Conservation (phyloP, 2,797 vertebrate genomes). For the Uromys caudimaculatus region DNA sequence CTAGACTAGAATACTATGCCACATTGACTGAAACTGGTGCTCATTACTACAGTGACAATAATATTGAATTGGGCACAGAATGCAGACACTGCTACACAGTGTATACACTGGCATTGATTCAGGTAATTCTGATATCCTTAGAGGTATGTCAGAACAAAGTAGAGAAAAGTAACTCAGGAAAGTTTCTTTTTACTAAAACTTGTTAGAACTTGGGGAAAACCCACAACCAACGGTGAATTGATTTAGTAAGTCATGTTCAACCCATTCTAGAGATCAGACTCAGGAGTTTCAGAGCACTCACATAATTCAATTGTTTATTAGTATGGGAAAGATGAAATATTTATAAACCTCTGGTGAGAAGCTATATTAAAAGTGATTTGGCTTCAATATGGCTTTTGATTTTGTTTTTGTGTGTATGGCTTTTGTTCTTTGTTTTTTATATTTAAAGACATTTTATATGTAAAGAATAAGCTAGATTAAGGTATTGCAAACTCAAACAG, state of each 20-base stretch:
- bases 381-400: background rate
- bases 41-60: conserved; percentile 98
- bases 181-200: background rate
- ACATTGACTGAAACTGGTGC: conserved; percentile 99
- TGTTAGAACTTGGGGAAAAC: background rate
- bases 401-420: background rate
- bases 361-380: conserved; percentile 39
- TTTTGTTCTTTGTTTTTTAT: background rate
- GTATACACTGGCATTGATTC: conserved; percentile 98
- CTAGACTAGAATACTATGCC: conserved; percentile 98
- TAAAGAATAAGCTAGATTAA: background rate
- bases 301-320: conserved; percentile 31
- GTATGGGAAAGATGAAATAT: conserved; percentile 2
- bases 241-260: background rate
- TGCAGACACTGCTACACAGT: conserved; percentile 99
- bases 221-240: background rate
- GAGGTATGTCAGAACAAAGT: background rate
- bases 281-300: background rate
- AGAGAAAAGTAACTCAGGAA: background rate
- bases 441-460: background rate
- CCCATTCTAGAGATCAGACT: background rate
- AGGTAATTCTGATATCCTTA: conserved; percentile 86
- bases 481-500: conserved; percentile 13
- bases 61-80: conserved; percentile 98
- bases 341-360: background rate